These are phyloP conservation scores for Caranx ignobilis DNA, from an alignment of 2,113 vertebrate genomes.

Conservation along the genomic window DNA sequence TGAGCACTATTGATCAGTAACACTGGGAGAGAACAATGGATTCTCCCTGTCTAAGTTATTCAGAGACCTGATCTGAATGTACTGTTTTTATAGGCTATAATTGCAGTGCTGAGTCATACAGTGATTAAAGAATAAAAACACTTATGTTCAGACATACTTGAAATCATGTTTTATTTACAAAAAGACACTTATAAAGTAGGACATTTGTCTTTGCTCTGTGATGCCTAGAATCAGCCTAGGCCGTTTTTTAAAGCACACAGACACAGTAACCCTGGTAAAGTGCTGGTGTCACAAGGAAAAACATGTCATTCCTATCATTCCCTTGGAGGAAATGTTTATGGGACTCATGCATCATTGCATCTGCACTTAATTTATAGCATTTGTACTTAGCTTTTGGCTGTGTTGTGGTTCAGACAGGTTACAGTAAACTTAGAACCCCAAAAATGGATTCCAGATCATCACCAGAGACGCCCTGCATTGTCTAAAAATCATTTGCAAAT, in stretches of 20 bases:
- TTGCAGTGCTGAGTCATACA: not conserved
- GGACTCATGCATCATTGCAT: not conserved
- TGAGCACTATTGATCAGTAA: conserved; percentile 35
- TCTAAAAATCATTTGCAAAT: not conserved
- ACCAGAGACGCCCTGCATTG: not conserved
- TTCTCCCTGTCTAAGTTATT: not conserved
- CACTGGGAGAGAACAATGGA: conserved; percentile 3
- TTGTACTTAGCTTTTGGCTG: conserved; percentile 10
- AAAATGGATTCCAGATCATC: not conserved
- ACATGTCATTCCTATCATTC: not conserved
- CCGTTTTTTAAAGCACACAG: conserved; percentile 5
- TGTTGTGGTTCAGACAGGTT: conserved; percentile 2
- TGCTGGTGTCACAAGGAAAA: conserved; percentile 5
- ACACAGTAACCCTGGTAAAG: conserved; percentile 3
- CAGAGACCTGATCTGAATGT: no score
- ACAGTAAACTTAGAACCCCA: not conserved
- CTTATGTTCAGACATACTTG: not conserved
- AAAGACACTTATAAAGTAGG: conserved; percentile 36
- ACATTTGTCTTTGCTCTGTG: conserved; percentile 1
- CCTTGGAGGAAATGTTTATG: not conserved
- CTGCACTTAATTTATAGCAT: conserved; percentile 15
- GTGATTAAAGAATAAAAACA: not conserved
- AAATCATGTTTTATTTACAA: conserved; percentile 62
- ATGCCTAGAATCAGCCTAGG: conserved; percentile 5
- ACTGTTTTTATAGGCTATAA: no score